Evolutionary conservation across 2,797 vertebrate species (phyloP).

Genomic region (Triplophysa bombifrons): DNA sequence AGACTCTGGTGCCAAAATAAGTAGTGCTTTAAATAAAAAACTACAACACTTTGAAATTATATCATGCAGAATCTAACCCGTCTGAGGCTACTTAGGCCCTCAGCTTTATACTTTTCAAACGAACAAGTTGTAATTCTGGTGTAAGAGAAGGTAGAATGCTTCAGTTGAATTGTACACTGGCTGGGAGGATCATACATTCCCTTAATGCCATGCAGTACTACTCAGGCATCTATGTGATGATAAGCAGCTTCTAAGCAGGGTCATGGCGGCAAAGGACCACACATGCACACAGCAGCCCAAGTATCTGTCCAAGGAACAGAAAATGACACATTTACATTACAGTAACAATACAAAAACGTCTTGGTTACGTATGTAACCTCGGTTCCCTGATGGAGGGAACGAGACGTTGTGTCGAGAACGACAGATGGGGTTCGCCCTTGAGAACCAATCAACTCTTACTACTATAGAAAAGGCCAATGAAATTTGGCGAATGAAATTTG

Average conservation of each 20-base stretch:
- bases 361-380: too few relatives aligned
- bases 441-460: too few relatives aligned
- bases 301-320: conserved; percentile 73
- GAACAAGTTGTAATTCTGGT: conserved; percentile 20
- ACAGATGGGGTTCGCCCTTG: too few relatives aligned
- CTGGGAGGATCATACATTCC: conserved; percentile 28
- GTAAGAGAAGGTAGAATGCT: conserved; percentile 1
- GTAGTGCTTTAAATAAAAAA: conserved; percentile 12
- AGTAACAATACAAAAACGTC: neutral
- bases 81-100: conserved; percentile 5
- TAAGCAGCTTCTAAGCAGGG: conserved; percentile 90
- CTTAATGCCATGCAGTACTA: conserved; percentile 7
- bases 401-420: too few relatives aligned
- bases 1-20: conserved; percentile 1
- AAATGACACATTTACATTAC: neutral
- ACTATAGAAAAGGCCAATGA: too few relatives aligned
- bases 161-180: neutral
- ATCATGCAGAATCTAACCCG: neutral
- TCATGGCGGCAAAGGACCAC: conserved; percentile 88
- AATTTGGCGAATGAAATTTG: too few relatives aligned
- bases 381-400: too few relatives aligned
- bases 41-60: neutral
- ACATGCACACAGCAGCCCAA: conserved; percentile 93
- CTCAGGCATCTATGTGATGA: conserved; percentile 66
- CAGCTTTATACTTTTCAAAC: conserved; percentile 5